phyloP scores from a whole-genome alignment of 2,113 vertebrate species.

The Phoenicopterus ruber region DNA sequence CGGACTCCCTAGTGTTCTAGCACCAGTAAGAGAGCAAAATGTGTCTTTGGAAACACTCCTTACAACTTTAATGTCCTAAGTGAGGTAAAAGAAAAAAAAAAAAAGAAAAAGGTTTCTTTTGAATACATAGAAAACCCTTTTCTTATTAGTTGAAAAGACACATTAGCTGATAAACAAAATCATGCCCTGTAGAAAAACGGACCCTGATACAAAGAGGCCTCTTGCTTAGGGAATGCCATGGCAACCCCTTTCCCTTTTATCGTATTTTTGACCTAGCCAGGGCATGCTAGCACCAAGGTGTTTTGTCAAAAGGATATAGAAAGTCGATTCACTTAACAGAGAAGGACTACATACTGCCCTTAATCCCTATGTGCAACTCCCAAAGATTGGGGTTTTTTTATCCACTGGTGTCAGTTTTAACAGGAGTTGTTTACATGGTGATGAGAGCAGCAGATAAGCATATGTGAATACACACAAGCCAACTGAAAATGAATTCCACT shows the following conservation, averaged over 20 bases:
- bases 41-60: slow-evolving; percentile 61
- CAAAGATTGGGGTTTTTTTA: neutral
- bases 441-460: slow-evolving; percentile 29
- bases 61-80: slow-evolving; percentile 71
- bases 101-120: neutral
- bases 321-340: slow-evolving; percentile 29
- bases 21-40: slow-evolving; percentile 63
- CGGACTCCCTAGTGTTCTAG: slow-evolving; percentile 59
- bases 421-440: neutral
- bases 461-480: slow-evolving; percentile 3
- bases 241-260: slow-evolving; percentile 42
- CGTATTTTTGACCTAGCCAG: slow-evolving; percentile 49
- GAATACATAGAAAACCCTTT: slow-evolving; percentile 8
- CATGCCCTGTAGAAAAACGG: slow-evolving; percentile 36
- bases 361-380: neutral
- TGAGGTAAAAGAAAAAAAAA: slow-evolving; percentile 78
- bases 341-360: neutral
- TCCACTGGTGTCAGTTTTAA: neutral
- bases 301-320: slow-evolving; percentile 39
- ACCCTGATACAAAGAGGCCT: slow-evolving; percentile 25
- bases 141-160: slow-evolving; percentile 54
- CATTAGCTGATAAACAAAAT: slow-evolving; percentile 60
- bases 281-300: slow-evolving; percentile 82
- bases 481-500: slow-evolving; percentile 49
- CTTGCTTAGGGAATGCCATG: slow-evolving; percentile 31